These are phyloP conservation scores for Gymnoscopelus braueri DNA, from an alignment of 2,797 vertebrate genomes.

Conservation along the genomic window DNA sequence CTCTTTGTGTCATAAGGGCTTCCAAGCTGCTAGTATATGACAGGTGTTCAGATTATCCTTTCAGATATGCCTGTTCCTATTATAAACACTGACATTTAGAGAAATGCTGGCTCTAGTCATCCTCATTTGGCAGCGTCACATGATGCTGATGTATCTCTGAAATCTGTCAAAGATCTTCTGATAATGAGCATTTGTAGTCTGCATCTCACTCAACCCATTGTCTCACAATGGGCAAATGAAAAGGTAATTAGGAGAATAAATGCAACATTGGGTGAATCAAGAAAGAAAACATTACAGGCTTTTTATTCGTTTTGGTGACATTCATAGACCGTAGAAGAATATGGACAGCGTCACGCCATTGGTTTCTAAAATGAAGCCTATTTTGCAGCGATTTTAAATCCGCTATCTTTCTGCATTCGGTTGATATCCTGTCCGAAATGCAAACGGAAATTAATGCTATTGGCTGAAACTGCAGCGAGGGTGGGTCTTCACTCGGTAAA, in stretches of 20 bases:
- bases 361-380: too few species aligned
- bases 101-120: constrained; percentile 24
- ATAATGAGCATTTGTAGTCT: constrained; percentile 19
- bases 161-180: constrained; percentile 38
- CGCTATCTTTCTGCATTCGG: too few species aligned
- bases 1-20: too few species aligned
- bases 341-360: too few species aligned
- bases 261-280: neutral
- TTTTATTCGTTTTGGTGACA: too few species aligned
- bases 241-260: neutral
- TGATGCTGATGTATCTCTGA: constrained; percentile 23
- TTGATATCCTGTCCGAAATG: too few species aligned
- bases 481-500: too few species aligned
- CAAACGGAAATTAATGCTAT: too few species aligned
- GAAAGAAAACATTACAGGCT: neutral
- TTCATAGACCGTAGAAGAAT: too few species aligned
- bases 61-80: constrained; percentile 24
- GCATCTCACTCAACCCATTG: neutral
- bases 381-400: too few species aligned
- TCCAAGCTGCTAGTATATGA: too few species aligned
- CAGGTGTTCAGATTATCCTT: constrained; percentile 46
- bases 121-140: constrained; percentile 15
- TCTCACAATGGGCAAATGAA: neutral
- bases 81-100: constrained; percentile 57
- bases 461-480: too few species aligned